A percentile compares a stretch with the other conserved stretches of the same genome.
Conservation (phyloP, 2,888 invertebrate species). For the Eilema depressum region DNA sequence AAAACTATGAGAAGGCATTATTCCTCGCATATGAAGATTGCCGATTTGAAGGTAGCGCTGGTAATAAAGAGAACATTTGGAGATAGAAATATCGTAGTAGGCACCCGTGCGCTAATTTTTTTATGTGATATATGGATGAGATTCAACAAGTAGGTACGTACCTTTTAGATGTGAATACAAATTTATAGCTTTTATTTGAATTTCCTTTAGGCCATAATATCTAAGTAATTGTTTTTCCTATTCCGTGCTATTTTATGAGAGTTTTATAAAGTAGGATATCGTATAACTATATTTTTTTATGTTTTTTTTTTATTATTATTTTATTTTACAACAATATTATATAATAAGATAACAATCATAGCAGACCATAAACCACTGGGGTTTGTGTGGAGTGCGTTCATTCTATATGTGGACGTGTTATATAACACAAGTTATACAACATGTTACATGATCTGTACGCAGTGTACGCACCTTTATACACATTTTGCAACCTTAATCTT, state of each 20-base stretch:
- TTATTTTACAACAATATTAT: too few species aligned
- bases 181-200: background rate
- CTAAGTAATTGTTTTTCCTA: background rate
- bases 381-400: too few species aligned
- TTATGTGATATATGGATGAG: conserved; percentile 7
- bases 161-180: background rate
- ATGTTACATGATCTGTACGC: too few species aligned
- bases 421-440: too few species aligned
- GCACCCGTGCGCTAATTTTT: background rate
- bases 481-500: too few species aligned
- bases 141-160: background rate
- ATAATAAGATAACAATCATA: too few species aligned
- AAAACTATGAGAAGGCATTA: conserved; percentile 21
- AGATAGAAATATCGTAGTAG: conserved; percentile 9
- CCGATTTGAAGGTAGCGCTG: conserved; percentile 16
- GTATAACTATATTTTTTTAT: background rate
- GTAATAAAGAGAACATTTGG: conserved; percentile 13
- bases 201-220: background rate
- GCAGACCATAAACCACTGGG: too few species aligned
- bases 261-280: background rate
- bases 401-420: too few species aligned
- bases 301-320: too few species aligned
- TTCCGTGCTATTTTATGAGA: background rate
- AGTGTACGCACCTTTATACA: too few species aligned
- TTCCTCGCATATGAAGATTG: conserved; percentile 5